Percentiles rank a stretch among this genome's conserved stretches.
These are phyloP conservation scores for Tolypeutes matacus DNA, from an alignment of 2,797 vertebrate genomes.

Conservation along the genomic window DNA sequence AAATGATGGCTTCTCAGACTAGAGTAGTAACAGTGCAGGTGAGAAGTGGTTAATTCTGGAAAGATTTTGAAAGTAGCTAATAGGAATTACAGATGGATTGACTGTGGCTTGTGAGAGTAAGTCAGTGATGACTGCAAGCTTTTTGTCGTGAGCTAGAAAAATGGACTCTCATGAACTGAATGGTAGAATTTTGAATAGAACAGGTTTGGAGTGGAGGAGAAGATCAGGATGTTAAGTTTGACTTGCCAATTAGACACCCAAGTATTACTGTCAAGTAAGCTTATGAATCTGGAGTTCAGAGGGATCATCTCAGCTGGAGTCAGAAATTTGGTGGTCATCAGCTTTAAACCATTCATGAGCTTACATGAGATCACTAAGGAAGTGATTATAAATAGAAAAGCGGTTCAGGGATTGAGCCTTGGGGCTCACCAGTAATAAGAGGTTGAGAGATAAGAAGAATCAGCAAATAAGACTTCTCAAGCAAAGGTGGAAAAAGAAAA, in stretches of 20 bases:
- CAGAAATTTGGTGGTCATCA: neutral
- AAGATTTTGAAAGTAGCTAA: neutral
- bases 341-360: neutral
- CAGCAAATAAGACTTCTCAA: neutral
- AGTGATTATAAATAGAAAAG: slow-evolving; percentile 33
- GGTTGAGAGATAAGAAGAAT: neutral
- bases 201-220: neutral
- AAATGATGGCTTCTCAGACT: slow-evolving; percentile 10
- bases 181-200: neutral
- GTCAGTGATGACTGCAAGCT: neutral
- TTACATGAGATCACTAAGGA: slow-evolving; percentile 23
- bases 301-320: neutral
- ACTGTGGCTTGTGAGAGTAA: slow-evolving; percentile 1
- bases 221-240: slow-evolving; percentile 4
- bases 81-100: neutral
- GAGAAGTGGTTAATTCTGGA: neutral
- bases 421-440: neutral
- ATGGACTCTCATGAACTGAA: neutral
- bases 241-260: neutral
- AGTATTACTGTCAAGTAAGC: neutral
- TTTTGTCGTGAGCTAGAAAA: slow-evolving; percentile 53
- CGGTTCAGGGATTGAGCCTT: neutral
- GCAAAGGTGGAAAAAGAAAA: slow-evolving; percentile 5
- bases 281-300: neutral
- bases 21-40: neutral